These are phyloP conservation scores for Anas acuta DNA, from an alignment of 2,797 vertebrate genomes.

Conservation along the genomic window DNA sequence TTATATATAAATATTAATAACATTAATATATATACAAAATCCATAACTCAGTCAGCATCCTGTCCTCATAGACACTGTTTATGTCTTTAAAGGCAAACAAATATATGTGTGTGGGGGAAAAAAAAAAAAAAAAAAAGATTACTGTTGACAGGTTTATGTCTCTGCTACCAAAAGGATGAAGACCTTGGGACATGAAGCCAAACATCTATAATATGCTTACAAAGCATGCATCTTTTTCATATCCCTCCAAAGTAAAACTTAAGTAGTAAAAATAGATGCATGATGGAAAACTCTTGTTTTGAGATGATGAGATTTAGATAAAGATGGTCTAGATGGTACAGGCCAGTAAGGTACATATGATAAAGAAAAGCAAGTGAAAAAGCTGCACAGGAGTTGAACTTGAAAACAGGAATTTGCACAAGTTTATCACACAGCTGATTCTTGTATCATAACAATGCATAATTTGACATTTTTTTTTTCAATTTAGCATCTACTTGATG, in stretches of 20 bases:
- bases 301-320: not conserved
- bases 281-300: not conserved
- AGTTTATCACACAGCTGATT: conserved; percentile 16
- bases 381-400: not conserved
- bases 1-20: not conserved
- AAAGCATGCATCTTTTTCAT: not conserved
- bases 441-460: not conserved
- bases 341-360: not conserved
- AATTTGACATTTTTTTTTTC: conserved; percentile 54
- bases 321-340: not conserved
- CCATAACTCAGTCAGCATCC: no score
- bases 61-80: not conserved
- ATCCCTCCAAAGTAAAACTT: not conserved
- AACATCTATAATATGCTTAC: not conserved
- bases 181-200: not conserved
- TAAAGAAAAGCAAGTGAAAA: not conserved
- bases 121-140: not conserved
- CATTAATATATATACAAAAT: no score
- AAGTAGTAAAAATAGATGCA: not conserved
- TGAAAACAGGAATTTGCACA: not conserved
- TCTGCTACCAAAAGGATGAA: not conserved
- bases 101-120: not conserved
- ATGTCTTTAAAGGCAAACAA: not conserved
- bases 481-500: conserved; percentile 41
- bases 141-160: not conserved